Evolutionary conservation across 1,140 invertebrate species (phyloP).

Genomic region (Galendromus occidentalis): DNA sequence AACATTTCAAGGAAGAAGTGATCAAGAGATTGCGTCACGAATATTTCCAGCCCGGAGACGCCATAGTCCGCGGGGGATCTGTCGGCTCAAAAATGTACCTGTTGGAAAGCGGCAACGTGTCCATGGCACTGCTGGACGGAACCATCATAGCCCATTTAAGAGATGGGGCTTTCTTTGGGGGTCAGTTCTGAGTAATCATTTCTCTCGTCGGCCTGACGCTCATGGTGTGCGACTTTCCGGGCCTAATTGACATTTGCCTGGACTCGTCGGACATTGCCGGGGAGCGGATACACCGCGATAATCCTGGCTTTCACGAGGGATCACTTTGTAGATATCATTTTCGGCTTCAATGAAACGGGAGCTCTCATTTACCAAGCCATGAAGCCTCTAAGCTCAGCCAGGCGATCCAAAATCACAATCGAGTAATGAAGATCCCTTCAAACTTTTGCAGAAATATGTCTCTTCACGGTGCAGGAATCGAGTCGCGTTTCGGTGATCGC

Average conservation of each 20-base stretch:
- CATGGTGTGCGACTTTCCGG: neutral
- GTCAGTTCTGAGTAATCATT: neutral
- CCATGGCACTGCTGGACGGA: conserved; percentile 87
- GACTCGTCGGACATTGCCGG: neutral
- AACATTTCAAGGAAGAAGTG: conserved; percentile 92
- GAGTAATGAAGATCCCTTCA: neutral
- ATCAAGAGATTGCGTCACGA: conserved; percentile 93
- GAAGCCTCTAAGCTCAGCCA: too few relatives aligned
- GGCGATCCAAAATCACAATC: too few relatives aligned
- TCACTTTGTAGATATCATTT: neutral
- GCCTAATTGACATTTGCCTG: neutral
- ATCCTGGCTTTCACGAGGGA: neutral
- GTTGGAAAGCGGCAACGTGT: conserved; percentile 95
- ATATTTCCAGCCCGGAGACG: conserved; percentile 97
- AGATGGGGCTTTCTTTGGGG: conserved; percentile 94
- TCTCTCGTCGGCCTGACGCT: neutral
- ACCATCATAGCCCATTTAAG: conserved; percentile 92
- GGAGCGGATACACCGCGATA: neutral
- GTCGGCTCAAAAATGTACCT: conserved; percentile 92
- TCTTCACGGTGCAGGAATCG: neutral
- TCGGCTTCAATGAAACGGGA: neutral
- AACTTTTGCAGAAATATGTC: neutral
- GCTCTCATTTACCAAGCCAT: neutral
- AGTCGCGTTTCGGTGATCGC: neutral
- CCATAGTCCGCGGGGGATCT: conserved; percentile 61